Base-by-base conservation (phyloP, 2,797 vertebrate genomes). In the Hoplostethus atlanticus region DNA sequence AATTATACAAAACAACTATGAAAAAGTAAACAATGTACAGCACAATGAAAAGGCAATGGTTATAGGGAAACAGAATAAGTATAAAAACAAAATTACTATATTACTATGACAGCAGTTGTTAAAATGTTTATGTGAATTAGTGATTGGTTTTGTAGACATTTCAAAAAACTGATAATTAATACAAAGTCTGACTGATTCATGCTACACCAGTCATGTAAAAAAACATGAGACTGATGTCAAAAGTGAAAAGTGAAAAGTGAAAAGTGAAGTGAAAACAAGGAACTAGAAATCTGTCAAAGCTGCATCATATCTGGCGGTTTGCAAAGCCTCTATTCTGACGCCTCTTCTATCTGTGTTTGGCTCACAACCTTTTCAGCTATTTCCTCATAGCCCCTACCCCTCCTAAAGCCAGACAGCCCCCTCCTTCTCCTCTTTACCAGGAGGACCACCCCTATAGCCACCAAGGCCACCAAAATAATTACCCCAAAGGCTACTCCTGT, bases 401-500 rank as follows among this genome's bases (percentile, higher is more conserved):
- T 16, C 2, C 9, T 47, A 30, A 80, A 42, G 10, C 50, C 44
- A 55, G 66, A 6, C 21, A 66, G 3, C 48, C 67, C 57, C 16
- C 42, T 78, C 68, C 63, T 80, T 71, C 74, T 89, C 13, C 52
- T 91, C 79, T 69, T 94, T 47, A 89, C 21, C 21, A 92, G 5
- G 3, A 94, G 0, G 16, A 89, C 76, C 2, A 44, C 72, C n/a
- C 61, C 84, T 13, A 83, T 55, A 3, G 81, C 75, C 10, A 91
- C 65, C 67, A 94, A 42, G 8, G 38, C 83, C 34, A 93, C 73
- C 59, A 91, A 10, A 12, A 70, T 89, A 0, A 94, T 78, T 15
- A 90, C 88, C n/a, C 90, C 89, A 71, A 93, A 82, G 0, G 50
- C 87, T 6, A 95, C 15, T 0, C 90, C 93, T 53, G 87, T 85